Evolutionary conservation across 2,797 vertebrate species (phyloP), one percentile per base, ranked within the genome.

Genomic region (Fistularia tabacaria): DNA sequence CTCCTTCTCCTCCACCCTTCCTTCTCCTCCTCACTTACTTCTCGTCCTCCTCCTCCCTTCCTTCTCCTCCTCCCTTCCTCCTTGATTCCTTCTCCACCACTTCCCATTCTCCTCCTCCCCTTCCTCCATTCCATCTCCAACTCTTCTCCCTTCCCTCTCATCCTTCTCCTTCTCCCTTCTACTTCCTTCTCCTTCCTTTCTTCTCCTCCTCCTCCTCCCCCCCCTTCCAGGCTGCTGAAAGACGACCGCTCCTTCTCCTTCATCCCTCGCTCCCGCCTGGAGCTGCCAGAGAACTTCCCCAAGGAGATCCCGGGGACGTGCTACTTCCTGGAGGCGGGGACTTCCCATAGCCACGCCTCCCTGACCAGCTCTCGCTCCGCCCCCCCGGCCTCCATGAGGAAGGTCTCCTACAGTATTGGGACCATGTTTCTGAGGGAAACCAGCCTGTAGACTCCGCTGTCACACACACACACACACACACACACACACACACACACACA

Each of bases 401-500:
- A 97, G 82, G 92, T 97, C 74, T 97, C 96, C 71, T 99, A 99
- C 90, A 96, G 94, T 90, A 98, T 99, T 3, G 97, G 97, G 75
- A 99, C 97, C 82, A 99, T 99, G 97, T 99, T 98, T 87, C 93
- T 99, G 69, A 93, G 97, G 86, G 97, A 99, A 88, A 99, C 97
- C 1, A 99, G 97, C 88, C 90, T 99, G 91, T 99, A 93, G 94
- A 87, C 39, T 38, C 38, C 12, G 49, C 38, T 63, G 66, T 67
- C 46, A 51, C 45, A 46, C 61, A 38, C 38, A 60, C 50, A 54
- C 41, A 49, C 49, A 49, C 43, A 39, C 10, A 36, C 38, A 40
- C 43, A 53, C 41, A 57, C 46, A 52, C 39, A 15, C 10, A 36
- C 38, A 42, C 12, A 6, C 13, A 51, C 49, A 40, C 49, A 40